Base-by-base conservation (phyloP, 2,113 vertebrate genomes). In the Illadopsis cleaveri region DNA sequence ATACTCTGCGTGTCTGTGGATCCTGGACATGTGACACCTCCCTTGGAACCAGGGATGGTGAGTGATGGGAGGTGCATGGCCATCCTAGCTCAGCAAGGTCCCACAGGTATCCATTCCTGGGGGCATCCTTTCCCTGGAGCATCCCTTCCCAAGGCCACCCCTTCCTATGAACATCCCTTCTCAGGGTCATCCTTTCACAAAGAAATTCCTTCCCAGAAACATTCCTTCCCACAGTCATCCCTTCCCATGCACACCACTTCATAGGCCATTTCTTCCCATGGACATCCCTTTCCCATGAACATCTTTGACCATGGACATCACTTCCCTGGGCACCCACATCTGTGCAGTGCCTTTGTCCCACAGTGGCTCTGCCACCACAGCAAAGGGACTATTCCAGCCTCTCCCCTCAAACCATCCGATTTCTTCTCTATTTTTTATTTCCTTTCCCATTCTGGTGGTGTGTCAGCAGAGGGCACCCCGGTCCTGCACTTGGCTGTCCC, bases 401-500 rank as follows among this genome's bases (percentile, higher is more conserved):
- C 33, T 35, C 16, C 11, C 30, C 8, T 3, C 5, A 54, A 45
- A 23, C 23, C 6, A 42, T 15, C 13, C 33, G 0, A 4, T 73
- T 86, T 65, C 73, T 24, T 81, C 28, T 19, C 4, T 5, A 2
- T 12, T 72, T 86, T 72, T 38, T 1, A 13, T 37, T 48, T 33
- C 23, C 5, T 30, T 61, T 71, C 72, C 62, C 53, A 64, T 35
- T 40, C 30, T 30, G 3, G 11, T 2, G 1, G 0, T 3, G 3
- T 56, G 84, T 94, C 94, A 94, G 94, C 92, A 97, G 96, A 97
- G 95, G 95, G 95, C 96, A 96, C 38, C 75, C 84, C 0, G 1
- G 56, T 15, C 69, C 73, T 4, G 0, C 4, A 4, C 42, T 61
- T 1, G 0, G 38, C 16, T 62, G 56, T 61, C 62, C 54, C 48